Evolutionary conservation across 2,113 vertebrate genomes (phyloP).

Genomic region (Datnioides undecimradiatus): DNA sequence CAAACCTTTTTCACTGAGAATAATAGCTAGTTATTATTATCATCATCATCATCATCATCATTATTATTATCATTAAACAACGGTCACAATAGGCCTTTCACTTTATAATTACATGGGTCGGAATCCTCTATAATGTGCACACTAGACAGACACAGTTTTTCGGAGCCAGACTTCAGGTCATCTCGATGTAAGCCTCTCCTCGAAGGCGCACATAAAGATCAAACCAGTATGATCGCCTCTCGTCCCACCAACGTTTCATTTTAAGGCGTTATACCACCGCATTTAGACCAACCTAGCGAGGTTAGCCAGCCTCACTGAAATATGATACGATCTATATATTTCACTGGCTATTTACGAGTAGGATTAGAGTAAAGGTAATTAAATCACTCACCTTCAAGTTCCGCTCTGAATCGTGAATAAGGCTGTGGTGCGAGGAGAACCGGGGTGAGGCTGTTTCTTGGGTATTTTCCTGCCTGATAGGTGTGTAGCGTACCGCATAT

Average conservation of each 20-base stretch:
- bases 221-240: neutral
- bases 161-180: slow-evolving; percentile 36
- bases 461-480: slow-evolving; percentile 72
- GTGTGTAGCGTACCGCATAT: slow-evolving; percentile 83
- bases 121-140: slow-evolving; percentile 5
- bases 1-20: neutral
- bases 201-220: slow-evolving; percentile 23
- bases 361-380: slow-evolving; percentile 71
- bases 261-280: slow-evolving; percentile 68
- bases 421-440: slow-evolving; percentile 55
- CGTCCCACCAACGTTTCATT: slow-evolving; percentile 46
- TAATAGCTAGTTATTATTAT: neutral
- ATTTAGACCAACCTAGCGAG: slow-evolving; percentile 70
- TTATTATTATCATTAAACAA: neutral
- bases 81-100: neutral
- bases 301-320: slow-evolving; percentile 80
- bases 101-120: slow-evolving; percentile 11
- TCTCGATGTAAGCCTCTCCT: slow-evolving; percentile 37
- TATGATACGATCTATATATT: slow-evolving; percentile 76
- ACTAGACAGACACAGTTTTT: slow-evolving; percentile 4
- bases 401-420: slow-evolving; percentile 66
- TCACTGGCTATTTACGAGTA: slow-evolving; percentile 64
- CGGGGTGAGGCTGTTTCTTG: slow-evolving; percentile 59
- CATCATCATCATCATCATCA: neutral
- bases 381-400: slow-evolving; percentile 82